These are phyloP conservation scores for Cynaeus angustus DNA, from an alignment of 2,888 invertebrate genomes.

Conservation along the genomic window DNA sequence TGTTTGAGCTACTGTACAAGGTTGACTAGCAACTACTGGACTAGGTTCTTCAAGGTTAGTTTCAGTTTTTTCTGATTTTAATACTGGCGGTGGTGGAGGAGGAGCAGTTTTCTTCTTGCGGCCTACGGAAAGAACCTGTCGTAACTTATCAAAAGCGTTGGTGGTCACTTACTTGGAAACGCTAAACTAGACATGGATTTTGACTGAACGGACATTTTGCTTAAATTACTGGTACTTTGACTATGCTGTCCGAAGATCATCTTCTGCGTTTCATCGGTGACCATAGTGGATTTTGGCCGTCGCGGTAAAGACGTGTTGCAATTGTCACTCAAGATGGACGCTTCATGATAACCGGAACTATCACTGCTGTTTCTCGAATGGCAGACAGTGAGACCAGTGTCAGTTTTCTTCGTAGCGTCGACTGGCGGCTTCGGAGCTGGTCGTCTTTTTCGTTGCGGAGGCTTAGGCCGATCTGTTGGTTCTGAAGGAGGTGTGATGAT, in stretches of 20 bases:
- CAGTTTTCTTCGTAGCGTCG: conserved; percentile 56
- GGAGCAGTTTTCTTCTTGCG: conserved; percentile 77
- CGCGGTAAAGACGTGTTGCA: conserved; percentile 67
- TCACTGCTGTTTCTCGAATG: conserved; percentile 84
- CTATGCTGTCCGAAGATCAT: conserved; percentile 58
- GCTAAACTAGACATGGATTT: conserved; percentile 70
- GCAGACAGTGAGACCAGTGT: conserved; percentile 73
- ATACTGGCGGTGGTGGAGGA: conserved; percentile 72
- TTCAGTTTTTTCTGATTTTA: conserved; percentile 64
- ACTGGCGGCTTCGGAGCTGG: conserved; percentile 76
- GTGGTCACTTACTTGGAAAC: conserved; percentile 62
- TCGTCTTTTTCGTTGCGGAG: conserved; percentile 74
- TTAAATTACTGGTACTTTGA: conserved; percentile 67
- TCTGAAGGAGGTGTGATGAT: conserved; percentile 63
- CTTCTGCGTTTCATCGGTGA: conserved; percentile 55
- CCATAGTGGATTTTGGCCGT: conserved; percentile 65
- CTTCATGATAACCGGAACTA: conserved; percentile 83
- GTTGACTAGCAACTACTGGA: conserved; percentile 70
- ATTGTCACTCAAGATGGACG: conserved; percentile 78
- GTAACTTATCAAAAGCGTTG: conserved; percentile 7
- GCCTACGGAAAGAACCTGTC: conserved; percentile 64
- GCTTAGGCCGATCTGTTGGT: conserved; percentile 70
- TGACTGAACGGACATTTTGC: conserved; percentile 67
- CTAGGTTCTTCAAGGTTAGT: conserved; percentile 66
- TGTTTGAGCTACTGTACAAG: conserved; percentile 52